Percentiles rank a stretch among this genome's conserved stretches.
These are phyloP conservation scores for Rhipidura dahli DNA, from an alignment of 2,113 vertebrate species.

Conservation along the genomic window DNA sequence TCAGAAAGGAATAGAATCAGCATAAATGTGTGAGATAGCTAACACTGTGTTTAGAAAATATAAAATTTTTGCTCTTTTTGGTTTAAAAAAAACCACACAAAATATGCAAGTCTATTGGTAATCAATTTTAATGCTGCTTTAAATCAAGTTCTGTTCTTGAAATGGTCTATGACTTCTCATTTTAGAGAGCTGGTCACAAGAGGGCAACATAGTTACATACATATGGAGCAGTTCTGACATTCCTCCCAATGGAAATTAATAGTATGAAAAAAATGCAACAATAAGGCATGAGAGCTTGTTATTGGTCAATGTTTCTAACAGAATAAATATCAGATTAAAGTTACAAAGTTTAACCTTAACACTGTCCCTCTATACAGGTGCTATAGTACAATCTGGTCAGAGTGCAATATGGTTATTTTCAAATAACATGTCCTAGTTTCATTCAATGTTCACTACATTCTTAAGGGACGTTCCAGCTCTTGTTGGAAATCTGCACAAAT, in stretches of 20 bases:
- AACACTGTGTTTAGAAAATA: not conserved
- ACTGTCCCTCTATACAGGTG: not conserved
- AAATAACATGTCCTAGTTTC: not conserved
- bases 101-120: not conserved
- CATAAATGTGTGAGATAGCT: not conserved
- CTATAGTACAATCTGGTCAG: not conserved
- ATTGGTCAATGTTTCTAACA: not conserved
- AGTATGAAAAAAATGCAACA: not conserved
- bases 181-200: conserved; percentile 47
- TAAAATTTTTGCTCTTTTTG: not conserved
- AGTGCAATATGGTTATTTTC: not conserved
- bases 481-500: not conserved
- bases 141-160: not conserved
- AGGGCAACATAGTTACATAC: conserved; percentile 48
- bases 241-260: not conserved
- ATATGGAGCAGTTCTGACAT: not conserved
- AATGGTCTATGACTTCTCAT: not conserved
- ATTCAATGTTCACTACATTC: not conserved
- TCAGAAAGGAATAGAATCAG: not conserved
- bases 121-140: not conserved
- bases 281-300: not conserved
- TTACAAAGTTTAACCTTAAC: not conserved
- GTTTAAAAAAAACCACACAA: not conserved
- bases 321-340: not conserved
- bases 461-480: not conserved